Evolutionary conservation across 1,140 invertebrate genomes (phyloP), one percentile per base, ranked within the genome.

Genomic region (Hyles vespertilio): DNA sequence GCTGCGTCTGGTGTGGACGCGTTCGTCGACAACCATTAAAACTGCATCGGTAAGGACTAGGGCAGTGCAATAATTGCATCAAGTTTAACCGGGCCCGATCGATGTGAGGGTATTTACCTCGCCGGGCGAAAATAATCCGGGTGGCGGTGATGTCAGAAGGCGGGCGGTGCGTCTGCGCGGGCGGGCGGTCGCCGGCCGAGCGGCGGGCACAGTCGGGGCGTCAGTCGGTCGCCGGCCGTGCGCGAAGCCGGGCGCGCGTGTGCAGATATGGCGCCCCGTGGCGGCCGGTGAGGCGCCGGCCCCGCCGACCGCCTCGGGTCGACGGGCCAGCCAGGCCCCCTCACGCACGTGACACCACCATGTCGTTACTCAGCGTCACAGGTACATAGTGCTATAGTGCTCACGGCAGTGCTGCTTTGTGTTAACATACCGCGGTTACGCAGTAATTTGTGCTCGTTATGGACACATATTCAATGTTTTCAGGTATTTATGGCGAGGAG

Each of bases 301-400:
- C 81, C 81, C 79, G 84, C 81, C 82, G 82, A 87, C 84, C 84
- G 81, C 79, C 77, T 72, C 78, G 84, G 76, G 79, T 84, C 79
- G 83, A 86, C 79, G 83, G 82, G 79, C 79, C 80, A 77, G 77
- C 73, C 75, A 70, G 78, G 69, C 77, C 73, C 36, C 36, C 36
- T 65, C 70, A 68, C 69, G 77, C 70, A 69, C 81, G 69, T 40
- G 36, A 40, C 64, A 62, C 76, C 88, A 86, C 68, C 87, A 90
- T 90, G 88, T 90, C 88, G 77, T 86, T 90, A 78, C 89, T 90
- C 76, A 90, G 89, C 85, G 89, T 90, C 76, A 90, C 89, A 89
- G 89, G 89, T 89, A 74, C 48, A 51, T 68, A 62, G 60, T 69
- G 65, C 59, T 53, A 58, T 71, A 61, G 63, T 70, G 60, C 50